Base-by-base conservation (phyloP, 2,888 invertebrate genomes). In the Drosophila falleni region DNA sequence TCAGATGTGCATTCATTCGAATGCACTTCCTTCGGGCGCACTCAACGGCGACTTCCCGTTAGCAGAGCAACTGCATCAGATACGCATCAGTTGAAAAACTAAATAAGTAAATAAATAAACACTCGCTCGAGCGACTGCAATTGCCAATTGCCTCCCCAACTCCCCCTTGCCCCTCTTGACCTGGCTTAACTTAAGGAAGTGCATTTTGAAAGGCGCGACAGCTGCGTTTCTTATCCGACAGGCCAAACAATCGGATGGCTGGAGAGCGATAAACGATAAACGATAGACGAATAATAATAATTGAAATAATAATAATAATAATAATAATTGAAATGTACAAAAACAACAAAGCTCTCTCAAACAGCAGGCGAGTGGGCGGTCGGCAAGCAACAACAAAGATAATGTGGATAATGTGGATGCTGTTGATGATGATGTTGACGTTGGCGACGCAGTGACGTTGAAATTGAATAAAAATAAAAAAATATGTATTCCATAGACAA, bases 1-100 rank as follows among this genome's bases (percentile, higher is more conserved):
- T 84, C 89, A 84, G 89, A 87, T 89, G 84, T 84, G 89, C 89
- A 89, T 78, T 81, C 87, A 89, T 80, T 83, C 89, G 87, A 76
- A 78, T 89, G 87, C 87, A 84, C 89, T 84, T 84, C 83, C 89
- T 89, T 89, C 71, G 76, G 70, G 60, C 70, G 83, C 83, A 83
- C 89, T 88, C 81, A 84, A 74, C 84, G 81, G 66, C 84, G 78
- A 88, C 87, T 83, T 88, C 78, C 83, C 89, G 83, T 83, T 83
- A 82, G 68, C 79, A 19, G 29, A 33, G 53, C 53, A 50, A 56
- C 44, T 49, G 51, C 59, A 53, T 49, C 55, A 59, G 80, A 84
- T 89, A 89, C 89, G 87, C 84, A 84, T 84, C 83, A 87, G 85
- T 84, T 84, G 83, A 63, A 62, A 68, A 62, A 58, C 33, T 70